These are phyloP conservation scores for Muscicapa comitata DNA, from an alignment of 2,797 vertebrate species.

Conservation along the genomic window DNA sequence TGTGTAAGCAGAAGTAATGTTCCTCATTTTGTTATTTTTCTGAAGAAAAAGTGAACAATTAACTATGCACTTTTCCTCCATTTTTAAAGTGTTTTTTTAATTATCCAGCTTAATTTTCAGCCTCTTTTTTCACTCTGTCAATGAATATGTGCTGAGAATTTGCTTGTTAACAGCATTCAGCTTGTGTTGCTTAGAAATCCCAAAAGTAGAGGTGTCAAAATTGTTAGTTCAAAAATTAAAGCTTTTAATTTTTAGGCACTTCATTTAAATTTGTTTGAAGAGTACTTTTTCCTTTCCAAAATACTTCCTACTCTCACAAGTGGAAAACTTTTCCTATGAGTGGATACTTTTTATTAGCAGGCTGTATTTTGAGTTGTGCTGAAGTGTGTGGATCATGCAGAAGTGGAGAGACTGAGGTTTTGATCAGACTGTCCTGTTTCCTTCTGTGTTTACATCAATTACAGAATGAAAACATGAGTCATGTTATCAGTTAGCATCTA, in stretches of 20 bases:
- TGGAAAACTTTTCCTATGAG: neutral
- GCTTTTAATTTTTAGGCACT: neutral
- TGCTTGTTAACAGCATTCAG: neutral
- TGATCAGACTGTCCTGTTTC: neutral
- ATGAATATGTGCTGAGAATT: neutral
- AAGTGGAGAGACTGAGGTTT: neutral
- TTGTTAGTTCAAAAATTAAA: neutral
- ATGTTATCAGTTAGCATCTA: neutral
- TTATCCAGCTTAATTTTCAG: neutral
- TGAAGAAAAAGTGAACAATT: neutral
- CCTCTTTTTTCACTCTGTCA: neutral
- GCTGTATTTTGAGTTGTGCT: neutral
- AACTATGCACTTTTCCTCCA: neutral
- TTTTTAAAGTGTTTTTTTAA: neutral
- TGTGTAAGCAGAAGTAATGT: neutral
- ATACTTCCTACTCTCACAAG: neutral
- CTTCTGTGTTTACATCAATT: neutral
- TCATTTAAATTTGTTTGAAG: slow-evolving; percentile 11
- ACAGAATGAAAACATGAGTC: neutral
- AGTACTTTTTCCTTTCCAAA: neutral
- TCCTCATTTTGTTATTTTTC: neutral
- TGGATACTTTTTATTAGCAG: neutral
- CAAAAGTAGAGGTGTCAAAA: neutral
- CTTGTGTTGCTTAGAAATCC: neutral
- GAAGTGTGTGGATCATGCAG: neutral